phyloP scores from a whole-genome alignment of 2,113 vertebrate genomes.

The Tragelaphus scriptus region DNA sequence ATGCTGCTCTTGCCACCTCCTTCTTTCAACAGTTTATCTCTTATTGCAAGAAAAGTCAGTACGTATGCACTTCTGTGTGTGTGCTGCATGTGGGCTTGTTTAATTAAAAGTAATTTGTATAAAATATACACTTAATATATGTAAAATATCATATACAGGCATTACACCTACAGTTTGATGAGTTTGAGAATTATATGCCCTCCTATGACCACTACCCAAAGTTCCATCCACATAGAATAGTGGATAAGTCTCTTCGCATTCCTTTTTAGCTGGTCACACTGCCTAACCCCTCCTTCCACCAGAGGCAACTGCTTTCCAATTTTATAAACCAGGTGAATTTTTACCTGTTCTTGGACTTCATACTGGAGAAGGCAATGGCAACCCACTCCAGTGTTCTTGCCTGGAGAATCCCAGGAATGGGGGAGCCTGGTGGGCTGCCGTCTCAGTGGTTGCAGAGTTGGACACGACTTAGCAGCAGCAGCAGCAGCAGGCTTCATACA shows the following conservation, averaged over 20 bases:
- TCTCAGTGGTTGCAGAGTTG: too few relatives aligned
- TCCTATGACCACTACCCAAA: neutral
- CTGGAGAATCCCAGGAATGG: too few relatives aligned
- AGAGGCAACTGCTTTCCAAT: neutral
- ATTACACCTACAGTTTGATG: neutral
- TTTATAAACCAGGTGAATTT: neutral
- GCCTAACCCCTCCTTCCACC: neutral
- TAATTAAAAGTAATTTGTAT: neutral
- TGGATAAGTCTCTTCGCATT: neutral
- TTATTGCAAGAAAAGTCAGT: neutral
- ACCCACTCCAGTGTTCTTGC: too few relatives aligned
- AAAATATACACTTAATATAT: neutral
- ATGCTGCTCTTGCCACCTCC: neutral
- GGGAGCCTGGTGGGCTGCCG: too few relatives aligned
- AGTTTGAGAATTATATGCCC: neutral
- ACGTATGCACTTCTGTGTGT: too few relatives aligned
- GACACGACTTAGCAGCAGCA: too few relatives aligned
- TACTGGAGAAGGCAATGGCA: too few relatives aligned
- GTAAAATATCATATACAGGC: neutral
- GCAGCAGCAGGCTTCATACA: neutral
- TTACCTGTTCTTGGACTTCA: neutral
- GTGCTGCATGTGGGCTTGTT: neutral
- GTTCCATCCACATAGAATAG: neutral
- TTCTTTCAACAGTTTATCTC: neutral
- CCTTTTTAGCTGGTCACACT: neutral